Conservation (phyloP, 2,113 vertebrate genomes). For the Chiloscyllium plagiosum region DNA sequence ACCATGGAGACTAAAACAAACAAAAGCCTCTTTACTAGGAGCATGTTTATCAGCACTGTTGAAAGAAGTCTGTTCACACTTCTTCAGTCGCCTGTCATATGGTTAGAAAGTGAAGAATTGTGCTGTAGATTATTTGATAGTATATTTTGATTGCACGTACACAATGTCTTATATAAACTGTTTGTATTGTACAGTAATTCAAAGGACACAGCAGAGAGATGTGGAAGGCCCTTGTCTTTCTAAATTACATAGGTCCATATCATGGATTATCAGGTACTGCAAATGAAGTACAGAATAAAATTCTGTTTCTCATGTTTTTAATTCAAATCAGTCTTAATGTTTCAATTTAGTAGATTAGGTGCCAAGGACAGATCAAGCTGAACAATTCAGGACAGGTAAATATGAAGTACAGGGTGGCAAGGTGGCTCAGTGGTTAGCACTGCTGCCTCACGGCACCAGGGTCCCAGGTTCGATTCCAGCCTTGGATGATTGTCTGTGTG, state of each 20-base stretch:
- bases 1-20: neutral
- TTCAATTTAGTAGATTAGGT: neutral
- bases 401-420: too few relatives aligned
- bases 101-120: neutral
- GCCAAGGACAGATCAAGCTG: neutral
- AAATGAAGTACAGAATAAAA: neutral
- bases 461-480: too few relatives aligned
- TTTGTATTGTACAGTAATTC: neutral
- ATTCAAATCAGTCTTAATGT: neutral
- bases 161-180: neutral
- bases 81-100: neutral
- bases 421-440: too few relatives aligned
- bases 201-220: neutral
- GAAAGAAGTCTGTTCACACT: neutral
- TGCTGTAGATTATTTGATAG: neutral
- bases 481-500: too few relatives aligned
- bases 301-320: neutral
- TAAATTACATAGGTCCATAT: neutral
- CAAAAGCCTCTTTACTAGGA: neutral
- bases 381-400: neutral
- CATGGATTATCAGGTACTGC: neutral
- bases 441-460: too few relatives aligned
- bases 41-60: neutral
- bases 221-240: neutral
- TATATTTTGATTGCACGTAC: neutral